A percentile compares a stretch with the other conserved stretches of the same genome.
phyloP scores from a whole-genome alignment of 1,140 invertebrate species.

The Sipha flava region DNA sequence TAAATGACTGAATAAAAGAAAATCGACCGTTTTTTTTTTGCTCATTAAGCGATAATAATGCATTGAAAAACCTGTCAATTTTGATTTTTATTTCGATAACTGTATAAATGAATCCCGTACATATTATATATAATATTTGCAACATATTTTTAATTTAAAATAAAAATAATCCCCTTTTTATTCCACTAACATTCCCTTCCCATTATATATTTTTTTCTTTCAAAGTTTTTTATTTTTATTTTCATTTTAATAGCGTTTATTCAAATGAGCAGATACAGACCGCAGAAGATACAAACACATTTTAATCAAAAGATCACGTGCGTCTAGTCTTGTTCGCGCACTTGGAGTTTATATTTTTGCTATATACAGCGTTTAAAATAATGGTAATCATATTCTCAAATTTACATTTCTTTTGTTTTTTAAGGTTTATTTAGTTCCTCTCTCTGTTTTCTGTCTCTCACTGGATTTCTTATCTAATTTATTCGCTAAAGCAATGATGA shows the following conservation, averaged over 20 bases:
- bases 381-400: constrained; percentile 30
- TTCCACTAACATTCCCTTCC: neutral
- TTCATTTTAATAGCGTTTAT: constrained; percentile 29
- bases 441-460: neutral
- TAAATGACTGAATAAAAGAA: too few species aligned
- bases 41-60: too few species aligned
- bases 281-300: constrained; percentile 5
- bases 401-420: constrained; percentile 27
- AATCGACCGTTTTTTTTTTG: too few species aligned
- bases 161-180: neutral
- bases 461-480: neutral
- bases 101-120: neutral
- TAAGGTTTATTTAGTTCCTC: neutral
- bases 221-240: neutral
- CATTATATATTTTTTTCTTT: neutral
- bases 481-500: neutral
- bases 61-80: too few species aligned
- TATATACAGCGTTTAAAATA: neutral
- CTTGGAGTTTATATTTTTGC: neutral
- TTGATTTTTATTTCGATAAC: too few species aligned
- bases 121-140: neutral
- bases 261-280: constrained; percentile 22
- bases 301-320: constrained; percentile 31
- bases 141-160: constrained; percentile 20
- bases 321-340: constrained; percentile 1